Base-by-base conservation (phyloP, 2,113 vertebrate species). In the Strix aluco region DNA sequence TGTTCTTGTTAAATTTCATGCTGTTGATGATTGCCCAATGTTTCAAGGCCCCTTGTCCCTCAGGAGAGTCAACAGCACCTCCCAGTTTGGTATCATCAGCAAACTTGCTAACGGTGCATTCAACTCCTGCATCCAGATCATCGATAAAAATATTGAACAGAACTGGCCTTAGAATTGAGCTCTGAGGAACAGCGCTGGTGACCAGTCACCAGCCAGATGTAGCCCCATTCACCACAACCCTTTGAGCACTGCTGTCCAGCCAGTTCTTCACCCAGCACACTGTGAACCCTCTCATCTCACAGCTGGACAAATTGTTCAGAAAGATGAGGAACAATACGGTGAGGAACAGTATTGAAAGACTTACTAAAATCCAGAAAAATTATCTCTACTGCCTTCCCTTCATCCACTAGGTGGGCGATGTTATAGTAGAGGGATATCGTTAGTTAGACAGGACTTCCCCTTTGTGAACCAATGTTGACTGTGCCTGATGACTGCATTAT, bases 131-230 rank as follows among this genome's bases (percentile, higher is more conserved):
- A 29, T 72, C 19, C 51, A 51, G 13, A 38, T 21, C 5, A 6
- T 4, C 81, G 26, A 26, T 65, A 27, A 46, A 65, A 15, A 16
- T 7, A 30, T 13, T 30, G 15, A 47, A 54, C 29, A 70, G 49
- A 21, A 25, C 32, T 74, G 47, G 15, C 8, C 15, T 17, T 32
- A 36, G 54, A 74, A 32, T 2, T 49, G 17, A 55, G 15, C n/a
- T 21, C 11, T 61, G n/a, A 70, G 34, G 21, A 70, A 25, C 32
- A 11, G 11, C 0, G 3, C 20, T 62, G 46, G 6, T 67, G 47
- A 27, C 17, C 3, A 1, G 9, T 27, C 0, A 0, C 21, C 46
- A 54, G 38, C 17, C 38, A 79, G 46, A 44, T 34, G 26, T 19
- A 54, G 19, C 26, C 58, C 25, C 22, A 27, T 65, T 26, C n/a